A percentile compares a stretch with the other conserved stretches of the same genome.
These are phyloP conservation scores for Heliothis virescens DNA, from an alignment of 1,140 invertebrate species.

Conservation along the genomic window DNA sequence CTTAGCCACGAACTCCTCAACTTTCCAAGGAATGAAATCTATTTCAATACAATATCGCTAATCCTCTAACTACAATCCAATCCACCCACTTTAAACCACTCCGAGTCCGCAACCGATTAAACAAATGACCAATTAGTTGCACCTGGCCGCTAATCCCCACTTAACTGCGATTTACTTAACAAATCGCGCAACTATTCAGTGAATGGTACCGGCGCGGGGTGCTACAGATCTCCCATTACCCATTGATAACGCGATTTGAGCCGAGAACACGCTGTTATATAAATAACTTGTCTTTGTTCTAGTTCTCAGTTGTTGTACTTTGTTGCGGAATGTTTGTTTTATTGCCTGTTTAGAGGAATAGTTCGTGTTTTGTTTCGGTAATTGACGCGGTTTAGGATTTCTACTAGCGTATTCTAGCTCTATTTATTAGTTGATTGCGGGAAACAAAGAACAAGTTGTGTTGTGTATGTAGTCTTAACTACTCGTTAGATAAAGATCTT, in stretches of 20 bases:
- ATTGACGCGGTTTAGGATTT: slow-evolving; percentile 16
- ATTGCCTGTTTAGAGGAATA: slow-evolving; percentile 36
- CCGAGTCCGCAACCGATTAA: slow-evolving; percentile 9
- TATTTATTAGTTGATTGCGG: background rate
- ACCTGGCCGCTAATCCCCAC: slow-evolving; percentile 38
- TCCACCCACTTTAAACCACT: background rate
- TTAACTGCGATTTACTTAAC: slow-evolving; percentile 42
- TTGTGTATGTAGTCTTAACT: no score
- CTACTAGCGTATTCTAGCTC: background rate
- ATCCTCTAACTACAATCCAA: background rate
- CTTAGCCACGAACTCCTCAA: no score
- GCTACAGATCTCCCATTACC: slow-evolving; percentile 25
- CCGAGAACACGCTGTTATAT: slow-evolving; percentile 39
- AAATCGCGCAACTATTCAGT: slow-evolving; percentile 42
- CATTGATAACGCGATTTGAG: slow-evolving; percentile 41
- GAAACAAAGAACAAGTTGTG: no score
- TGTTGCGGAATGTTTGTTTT: slow-evolving; percentile 36
- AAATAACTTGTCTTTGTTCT: slow-evolving; percentile 43
- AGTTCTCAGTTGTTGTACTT: slow-evolving; percentile 22
- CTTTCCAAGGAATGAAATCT: no score
- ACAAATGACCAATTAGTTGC: slow-evolving; percentile 32
- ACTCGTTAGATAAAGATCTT: no score
- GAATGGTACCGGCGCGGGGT: slow-evolving; percentile 9
- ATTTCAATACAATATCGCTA: no score
- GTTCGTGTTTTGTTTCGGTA: slow-evolving; percentile 17